Base-by-base conservation (phyloP, 1,140 invertebrate genomes). In the Coelopa frigida region DNA sequence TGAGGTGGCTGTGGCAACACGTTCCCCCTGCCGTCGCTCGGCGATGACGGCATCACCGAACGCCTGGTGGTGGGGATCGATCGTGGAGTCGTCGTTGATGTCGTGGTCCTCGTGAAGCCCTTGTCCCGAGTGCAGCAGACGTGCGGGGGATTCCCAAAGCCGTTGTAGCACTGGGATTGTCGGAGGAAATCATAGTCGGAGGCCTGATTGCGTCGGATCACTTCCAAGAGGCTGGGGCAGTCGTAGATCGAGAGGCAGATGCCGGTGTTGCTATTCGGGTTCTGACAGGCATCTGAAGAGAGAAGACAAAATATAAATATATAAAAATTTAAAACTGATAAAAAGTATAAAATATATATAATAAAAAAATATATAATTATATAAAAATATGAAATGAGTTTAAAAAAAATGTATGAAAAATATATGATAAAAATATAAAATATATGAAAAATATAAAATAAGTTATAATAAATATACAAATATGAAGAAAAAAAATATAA, bases 241-340 rank as follows among this genome's bases (percentile, higher is more conserved):
- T 68, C 57, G 32, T 68, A 65, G 24, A 68, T 51, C 7, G 63
- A 67, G 20, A 57, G 8, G 26, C 64, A 68, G 24, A 20, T 6
- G 12, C 64, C 64, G 5, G 14, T n/a, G 21, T 51, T 56, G 15
- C 48, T 43, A 38, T 60, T 61, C 5, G 64, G 64, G 48, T 64
- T 68, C 10, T 8, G 31, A 24, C 64, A 68, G 22, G n/a, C 18
- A 31, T 31, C 51, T 52, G 33, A 12, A 17, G n/a, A 21, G 39
- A 18, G 23, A 44, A n/a, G n/a, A n/a, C n/a, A n/a, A n/a, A n/a
- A n/a, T 10, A 31, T 26, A n/a, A n/a, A n/a, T n/a, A n/a, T n/a
- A n/a, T n/a, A n/a, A n/a, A n/a, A n/a, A n/a, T n/a, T 39, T 31
- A 44, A 32, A 26, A n/a, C n/a, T n/a, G n/a, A n/a, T n/a, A n/a